Conservation (phyloP, 2,113 vertebrate genomes). For the Xiphias gladius region DNA sequence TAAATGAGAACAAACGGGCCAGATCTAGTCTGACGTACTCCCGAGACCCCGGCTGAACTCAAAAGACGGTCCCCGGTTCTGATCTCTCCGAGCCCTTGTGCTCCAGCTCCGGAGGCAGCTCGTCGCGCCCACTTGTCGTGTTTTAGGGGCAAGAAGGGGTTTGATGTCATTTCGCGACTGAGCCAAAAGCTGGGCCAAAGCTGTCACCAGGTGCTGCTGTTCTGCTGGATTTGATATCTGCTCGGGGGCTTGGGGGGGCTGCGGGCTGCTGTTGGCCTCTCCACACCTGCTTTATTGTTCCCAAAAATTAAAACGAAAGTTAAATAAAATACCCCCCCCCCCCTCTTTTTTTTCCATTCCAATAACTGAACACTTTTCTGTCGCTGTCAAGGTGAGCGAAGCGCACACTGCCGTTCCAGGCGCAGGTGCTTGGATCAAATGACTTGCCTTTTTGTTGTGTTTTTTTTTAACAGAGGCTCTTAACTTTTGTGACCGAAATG, state of each 20-base stretch:
- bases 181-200: conserved; percentile 18
- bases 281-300: conserved; percentile 42
- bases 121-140: too few species aligned
- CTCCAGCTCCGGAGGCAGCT: too few species aligned
- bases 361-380: neutral
- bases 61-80: too few species aligned
- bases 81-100: too few species aligned
- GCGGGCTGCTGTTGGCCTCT: neutral
- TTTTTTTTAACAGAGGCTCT: conserved; percentile 32
- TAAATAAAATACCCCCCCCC: neutral
- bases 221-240: conserved; percentile 28
- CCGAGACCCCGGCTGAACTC: neutral
- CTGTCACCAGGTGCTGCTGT: conserved; percentile 65
- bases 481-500: conserved; percentile 67
- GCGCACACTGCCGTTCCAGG: neutral
- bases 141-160: conserved; percentile 18
- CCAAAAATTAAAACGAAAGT: neutral
- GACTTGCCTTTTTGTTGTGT: neutral
- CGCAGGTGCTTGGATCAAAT: conserved; percentile 69
- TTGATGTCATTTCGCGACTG: conserved; percentile 4
- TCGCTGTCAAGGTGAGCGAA: conserved; percentile 32
- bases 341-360: neutral
- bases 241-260: neutral
- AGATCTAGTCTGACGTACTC: neutral
- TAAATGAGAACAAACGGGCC: neutral